Evolutionary conservation across 2,888 invertebrate genomes (phyloP).

Genomic region (Achlya flavicornis): DNA sequence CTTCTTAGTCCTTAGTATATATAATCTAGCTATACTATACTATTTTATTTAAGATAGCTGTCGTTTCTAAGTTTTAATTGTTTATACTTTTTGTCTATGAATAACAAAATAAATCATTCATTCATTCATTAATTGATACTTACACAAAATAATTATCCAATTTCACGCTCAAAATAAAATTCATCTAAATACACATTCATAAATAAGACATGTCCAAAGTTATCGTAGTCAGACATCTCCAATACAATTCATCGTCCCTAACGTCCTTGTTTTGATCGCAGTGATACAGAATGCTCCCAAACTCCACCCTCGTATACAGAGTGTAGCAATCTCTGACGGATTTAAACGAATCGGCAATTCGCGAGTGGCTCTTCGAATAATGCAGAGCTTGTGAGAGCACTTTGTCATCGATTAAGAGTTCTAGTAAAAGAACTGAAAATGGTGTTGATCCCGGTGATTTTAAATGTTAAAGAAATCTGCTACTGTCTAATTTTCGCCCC

Average conservation of each 20-base stretch:
- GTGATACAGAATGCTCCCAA: neutral
- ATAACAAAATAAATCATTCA: no score
- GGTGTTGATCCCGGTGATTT: neutral
- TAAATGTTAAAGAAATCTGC: neutral
- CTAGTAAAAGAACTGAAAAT: neutral
- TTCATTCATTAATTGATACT: no score
- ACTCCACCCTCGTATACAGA: neutral
- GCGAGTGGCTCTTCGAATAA: neutral
- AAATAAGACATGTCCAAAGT: neutral
- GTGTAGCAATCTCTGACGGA: neutral
- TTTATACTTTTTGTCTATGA: no score
- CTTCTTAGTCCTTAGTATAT: no score
- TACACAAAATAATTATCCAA: no score
- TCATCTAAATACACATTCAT: no score
- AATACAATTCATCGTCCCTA: neutral
- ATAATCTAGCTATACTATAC: no score
- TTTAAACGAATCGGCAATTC: neutral
- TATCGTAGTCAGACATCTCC: neutral
- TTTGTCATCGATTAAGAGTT: neutral
- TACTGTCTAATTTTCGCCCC: no score
- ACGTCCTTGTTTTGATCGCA: constrained; percentile 12
- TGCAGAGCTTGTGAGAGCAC: neutral
- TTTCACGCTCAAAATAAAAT: no score
- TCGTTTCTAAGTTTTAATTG: no score
- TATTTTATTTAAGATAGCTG: no score